Evolutionary conservation across 2,113 vertebrate species (phyloP), one percentile per base, ranked within the genome.

Genomic region (Callithrix jacchus): DNA sequence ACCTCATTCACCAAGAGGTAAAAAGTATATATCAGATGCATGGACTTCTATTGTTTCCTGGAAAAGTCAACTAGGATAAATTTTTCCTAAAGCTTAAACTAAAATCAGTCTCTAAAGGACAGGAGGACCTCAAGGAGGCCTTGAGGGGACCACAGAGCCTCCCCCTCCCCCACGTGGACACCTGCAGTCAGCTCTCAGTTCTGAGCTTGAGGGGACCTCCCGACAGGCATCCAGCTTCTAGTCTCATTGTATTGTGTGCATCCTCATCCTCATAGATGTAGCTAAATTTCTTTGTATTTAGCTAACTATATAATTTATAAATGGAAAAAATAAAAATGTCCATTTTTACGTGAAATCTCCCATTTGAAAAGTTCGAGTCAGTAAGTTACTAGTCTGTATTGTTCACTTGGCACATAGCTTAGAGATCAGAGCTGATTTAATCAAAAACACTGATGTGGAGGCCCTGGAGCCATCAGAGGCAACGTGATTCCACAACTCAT

Each of bases 21-120:
- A 56, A 13, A 10, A 30, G 6, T 13, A 61, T 13, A 32, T 56
- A 88, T 79, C 20, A 58, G 25, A 88, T 56, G 85, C 49, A 61
- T 68, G 70, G 35, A 68, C 87, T 74, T 58, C 35, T 85, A 73
- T 49, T 20, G 5, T 77, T 93, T 77, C 35, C 54, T 80, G 71
- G 47, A 56, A 66, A 96, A 87, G 47, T 49, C 87, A 58, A 18
- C 66, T 58, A 89, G 47, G 80, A 47, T 23, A 58, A 87, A 70
- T 37, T 42, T 25, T 17, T 66, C 45, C 58, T 90, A 83, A 70
- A 73, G 27, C 66, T 96, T 52, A 52, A 82, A 52, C 47, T 40
- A 90, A 21, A 49, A 49, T 82, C 21, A 27, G 81, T 83, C 40
- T 42, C 40, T 68, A 52, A 76, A 18, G 30, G 23, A 37, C 2